These are phyloP conservation scores for Caenorhabditis wallacei DNA, from an alignment of 2,888 invertebrate genomes.

Conservation along the genomic window DNA sequence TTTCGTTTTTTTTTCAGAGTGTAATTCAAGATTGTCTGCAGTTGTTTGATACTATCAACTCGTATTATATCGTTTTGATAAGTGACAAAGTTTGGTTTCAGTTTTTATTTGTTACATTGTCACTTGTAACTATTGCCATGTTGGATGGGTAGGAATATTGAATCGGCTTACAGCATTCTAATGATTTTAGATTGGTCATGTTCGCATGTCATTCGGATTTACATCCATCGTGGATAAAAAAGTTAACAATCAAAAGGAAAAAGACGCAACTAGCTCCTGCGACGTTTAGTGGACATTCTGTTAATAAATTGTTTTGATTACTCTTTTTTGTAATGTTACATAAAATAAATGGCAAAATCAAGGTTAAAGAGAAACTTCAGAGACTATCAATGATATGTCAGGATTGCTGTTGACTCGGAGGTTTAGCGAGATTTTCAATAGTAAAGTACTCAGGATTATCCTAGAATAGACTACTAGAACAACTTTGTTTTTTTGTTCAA, in stretches of 20 bases:
- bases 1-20: constrained; percentile 34
- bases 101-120: constrained; percentile 36
- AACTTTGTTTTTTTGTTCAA: background rate
- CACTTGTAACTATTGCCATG: constrained; percentile 17
- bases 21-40: constrained; percentile 54
- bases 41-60: constrained; percentile 38
- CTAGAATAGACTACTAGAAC: no score
- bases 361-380: no score
- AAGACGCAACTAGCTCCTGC: background rate
- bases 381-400: no score
- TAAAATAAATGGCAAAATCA: background rate
- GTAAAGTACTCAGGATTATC: no score
- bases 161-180: background rate
- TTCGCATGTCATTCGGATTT: constrained; percentile 26
- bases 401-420: no score
- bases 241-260: background rate
- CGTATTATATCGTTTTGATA: constrained; percentile 10
- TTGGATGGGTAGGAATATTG: constrained; percentile 26
- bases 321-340: background rate
- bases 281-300: constrained; percentile 6
- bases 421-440: no score
- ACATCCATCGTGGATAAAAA: constrained; percentile 31
- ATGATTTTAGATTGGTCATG: constrained; percentile 23
- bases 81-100: constrained; percentile 46
- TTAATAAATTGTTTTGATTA: constrained; percentile 8